phyloP scores from a whole-genome alignment of 2,888 invertebrate genomes.

The Cybosia mesomella region DNA sequence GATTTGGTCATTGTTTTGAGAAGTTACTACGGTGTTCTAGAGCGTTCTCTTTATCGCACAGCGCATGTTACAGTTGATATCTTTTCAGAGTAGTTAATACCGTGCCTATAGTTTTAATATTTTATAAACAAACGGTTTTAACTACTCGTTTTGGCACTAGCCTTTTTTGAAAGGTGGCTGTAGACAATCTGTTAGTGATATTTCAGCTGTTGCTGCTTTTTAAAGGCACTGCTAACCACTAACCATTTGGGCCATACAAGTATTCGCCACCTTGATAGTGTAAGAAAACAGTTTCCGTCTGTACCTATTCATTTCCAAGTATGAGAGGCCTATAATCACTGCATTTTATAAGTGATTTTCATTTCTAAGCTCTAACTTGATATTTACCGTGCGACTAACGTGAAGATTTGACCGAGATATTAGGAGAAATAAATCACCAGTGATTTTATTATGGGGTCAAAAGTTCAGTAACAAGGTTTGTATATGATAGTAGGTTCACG shows the following conservation, averaged over 20 bases:
- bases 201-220: too few relatives aligned
- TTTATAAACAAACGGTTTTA: too few relatives aligned
- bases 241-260: background rate
- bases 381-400: background rate
- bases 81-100: too few relatives aligned
- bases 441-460: background rate
- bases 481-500: background rate
- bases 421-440: background rate
- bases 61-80: too few relatives aligned
- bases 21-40: too few relatives aligned
- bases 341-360: background rate
- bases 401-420: constrained; percentile 1
- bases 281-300: background rate
- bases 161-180: too few relatives aligned
- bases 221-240: background rate
- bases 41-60: too few relatives aligned
- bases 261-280: background rate
- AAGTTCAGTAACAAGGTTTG: background rate
- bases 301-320: background rate
- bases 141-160: too few relatives aligned
- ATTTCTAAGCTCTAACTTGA: background rate
- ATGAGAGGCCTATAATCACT: background rate
- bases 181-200: too few relatives aligned
- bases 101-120: too few relatives aligned
- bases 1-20: too few relatives aligned